Evolutionary conservation across 2,113 vertebrate genomes (phyloP), one percentile per base, ranked within the genome.

Genomic region (Corapipo altera): DNA sequence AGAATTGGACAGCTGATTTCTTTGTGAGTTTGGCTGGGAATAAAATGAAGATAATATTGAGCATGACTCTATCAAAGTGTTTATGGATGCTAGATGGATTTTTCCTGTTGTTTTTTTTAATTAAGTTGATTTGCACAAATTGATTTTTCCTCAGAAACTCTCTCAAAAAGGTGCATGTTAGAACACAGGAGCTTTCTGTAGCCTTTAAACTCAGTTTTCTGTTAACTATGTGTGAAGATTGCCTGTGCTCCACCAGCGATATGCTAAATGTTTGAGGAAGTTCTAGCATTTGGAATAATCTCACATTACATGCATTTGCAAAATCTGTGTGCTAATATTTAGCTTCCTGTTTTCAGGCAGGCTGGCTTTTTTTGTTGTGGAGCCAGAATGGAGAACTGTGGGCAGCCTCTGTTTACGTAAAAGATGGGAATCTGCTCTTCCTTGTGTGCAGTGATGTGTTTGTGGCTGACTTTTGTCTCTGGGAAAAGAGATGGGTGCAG

Each of bases 381-480:
- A 72, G 23, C 13, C 11, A 28, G 35, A 46, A 24, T 11, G 16
- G 12, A 66, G 27, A 37, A 20, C 18, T 57, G 33, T 8, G 9
- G 17, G 22, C 28, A 46, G 44, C 11, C 8, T 79, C 17, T 52
- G 41, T 6, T 37, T 62, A 12, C 3, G 3, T 4, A 58, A 28
- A 21, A 78, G 12, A 26, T 39, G 65, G 18, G 37, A 2, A 22
- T 22, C 48, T 59, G 14, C 23, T 54, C 37, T 27, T 28, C 41
- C 0, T 0, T 4, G 21, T 10, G 2, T 0, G 1, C 5, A 24
- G 22, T 0, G 1, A 9, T 39, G 30, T 0, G 0, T 41, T 62
- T 61, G 19, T 2, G 0, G 26, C n/a, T 66, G 44, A 22, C 35
- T 46, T 35, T 24, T 7, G 13, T 6, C 32, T 30, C 26, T n/a